Evolutionary conservation across 1,140 invertebrate genomes (phyloP), one percentile per base, ranked within the genome.

Genomic region (Solenopsis fugax): DNA sequence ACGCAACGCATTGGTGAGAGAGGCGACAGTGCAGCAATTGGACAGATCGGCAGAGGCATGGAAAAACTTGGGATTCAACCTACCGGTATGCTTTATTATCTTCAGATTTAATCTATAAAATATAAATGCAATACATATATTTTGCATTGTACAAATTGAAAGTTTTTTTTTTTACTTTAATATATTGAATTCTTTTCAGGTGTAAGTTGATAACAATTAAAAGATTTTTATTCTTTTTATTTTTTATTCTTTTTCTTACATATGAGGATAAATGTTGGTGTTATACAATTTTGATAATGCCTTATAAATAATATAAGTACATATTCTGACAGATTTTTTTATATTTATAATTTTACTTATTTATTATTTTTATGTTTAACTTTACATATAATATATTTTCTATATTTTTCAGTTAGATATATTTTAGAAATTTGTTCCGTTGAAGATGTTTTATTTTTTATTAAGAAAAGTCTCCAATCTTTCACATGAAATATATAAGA

Each of bases 61-160:
- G 41, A 58, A 9, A 37, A 10, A 48, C 75, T 87, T 29, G 45
- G 16, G 52, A 12, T 88, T 41, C 77, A 80, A 52, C 12, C 54
- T 48, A 24, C 41, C 13, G 48, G 73, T 54, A 62, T 1, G 13
- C 21, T 2, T 80, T 69, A 18, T 18, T 13, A 24, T 60, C 58
- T 80, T 41, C 3, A 52, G 0, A 54, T 69, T 13, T 80, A 24
- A 16, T 69, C 5, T 69, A 50, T 24, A 48, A 0, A 5, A 24
- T 21, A 37, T 4, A 65, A 65, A 65, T 16, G 12, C 9, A 41
- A 56, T 73, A 54, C 1, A 12, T 56, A 37, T 34, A 56, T n/a
- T 56, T 56, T 37, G 1, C 50, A 73, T 21, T 75, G 56, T 37
- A 37, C 18, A 16, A 34, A 37, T 9, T 21, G 4, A 12, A 78